Conservation (phyloP, 2,797 vertebrate species). For the Gambusia yucatana region DNA sequence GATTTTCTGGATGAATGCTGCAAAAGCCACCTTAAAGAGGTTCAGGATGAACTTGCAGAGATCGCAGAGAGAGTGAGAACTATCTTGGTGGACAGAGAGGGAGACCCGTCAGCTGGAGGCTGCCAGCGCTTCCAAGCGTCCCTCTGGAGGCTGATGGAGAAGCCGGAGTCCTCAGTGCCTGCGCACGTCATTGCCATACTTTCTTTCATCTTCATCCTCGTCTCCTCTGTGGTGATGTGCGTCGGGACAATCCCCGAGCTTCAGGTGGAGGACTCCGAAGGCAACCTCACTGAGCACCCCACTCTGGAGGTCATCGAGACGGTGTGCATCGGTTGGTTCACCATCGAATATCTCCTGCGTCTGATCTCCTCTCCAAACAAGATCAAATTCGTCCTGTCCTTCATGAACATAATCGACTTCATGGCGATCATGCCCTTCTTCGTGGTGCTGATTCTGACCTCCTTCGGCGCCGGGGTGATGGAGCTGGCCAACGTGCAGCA, state of each 20-base stretch:
- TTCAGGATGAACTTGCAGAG: constrained; percentile 91
- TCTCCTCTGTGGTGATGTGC: constrained; percentile 95
- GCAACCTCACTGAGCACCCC: constrained; percentile 89
- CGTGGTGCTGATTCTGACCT: constrained; percentile 89
- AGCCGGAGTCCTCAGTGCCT: constrained; percentile 91
- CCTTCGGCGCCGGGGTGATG: constrained; percentile 91
- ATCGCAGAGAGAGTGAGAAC: constrained; percentile 91
- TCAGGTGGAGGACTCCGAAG: constrained; percentile 87
- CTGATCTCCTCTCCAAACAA: constrained; percentile 91
- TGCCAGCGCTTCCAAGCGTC: constrained; percentile 89
- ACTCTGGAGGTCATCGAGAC: constrained; percentile 94
- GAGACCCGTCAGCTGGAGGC: constrained; percentile 81
- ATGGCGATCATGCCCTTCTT: constrained; percentile 97
- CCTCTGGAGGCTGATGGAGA: constrained; percentile 96
- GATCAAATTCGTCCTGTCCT: constrained; percentile 88
- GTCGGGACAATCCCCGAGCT: constrained; percentile 94
- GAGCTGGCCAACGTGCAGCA: constrained; percentile 96
- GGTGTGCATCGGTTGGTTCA: constrained; percentile 96
- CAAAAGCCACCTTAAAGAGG: constrained; percentile 88
- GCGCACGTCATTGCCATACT: constrained; percentile 89
- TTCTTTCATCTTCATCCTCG: constrained; percentile 94
- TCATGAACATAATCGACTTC: constrained; percentile 97
- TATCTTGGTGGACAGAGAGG: constrained; percentile 90
- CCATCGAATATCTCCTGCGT: constrained; percentile 91
- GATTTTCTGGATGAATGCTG: constrained; percentile 93